phyloP scores from a whole-genome alignment of 1,140 invertebrate genomes.

The Neoseiulus cucumeris region DNA sequence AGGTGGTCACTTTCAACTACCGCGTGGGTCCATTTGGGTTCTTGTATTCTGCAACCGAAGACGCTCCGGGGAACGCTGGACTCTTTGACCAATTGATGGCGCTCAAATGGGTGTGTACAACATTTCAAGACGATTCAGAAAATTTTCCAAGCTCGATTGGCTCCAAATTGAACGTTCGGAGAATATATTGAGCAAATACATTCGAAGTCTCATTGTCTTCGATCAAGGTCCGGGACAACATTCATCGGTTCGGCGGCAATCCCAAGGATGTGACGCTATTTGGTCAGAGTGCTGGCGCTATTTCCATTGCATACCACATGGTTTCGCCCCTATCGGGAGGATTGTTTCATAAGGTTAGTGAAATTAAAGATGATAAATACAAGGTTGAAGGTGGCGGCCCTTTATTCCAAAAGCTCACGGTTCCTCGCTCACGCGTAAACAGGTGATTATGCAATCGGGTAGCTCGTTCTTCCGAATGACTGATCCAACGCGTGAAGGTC shows the following conservation, averaged over 20 bases:
- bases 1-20: constrained; percentile 65
- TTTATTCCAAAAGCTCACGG: background rate
- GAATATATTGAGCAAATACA: background rate
- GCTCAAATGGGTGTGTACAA: constrained; percentile 57
- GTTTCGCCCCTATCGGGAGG: background rate
- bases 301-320: constrained; percentile 6
- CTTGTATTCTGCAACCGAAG: constrained; percentile 57
- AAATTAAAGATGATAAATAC: background rate
- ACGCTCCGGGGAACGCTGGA: constrained; percentile 84
- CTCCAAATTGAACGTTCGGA: too few relatives aligned
- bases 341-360: background rate
- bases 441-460: background rate
- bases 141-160: too few relatives aligned
- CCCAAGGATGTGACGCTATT: background rate
- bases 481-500: background rate
- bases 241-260: background rate
- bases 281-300: background rate
- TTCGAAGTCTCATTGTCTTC: background rate
- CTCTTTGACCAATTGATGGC: constrained; percentile 86
- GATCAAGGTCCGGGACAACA: constrained; percentile 4
- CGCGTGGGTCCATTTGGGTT: constrained; percentile 78
- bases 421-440: background rate
- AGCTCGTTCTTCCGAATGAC: background rate
- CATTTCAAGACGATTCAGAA: background rate
- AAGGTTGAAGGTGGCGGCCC: background rate